These are phyloP conservation scores for Caradrina kadenii DNA, from an alignment of 2,888 invertebrate species.

Conservation along the genomic window DNA sequence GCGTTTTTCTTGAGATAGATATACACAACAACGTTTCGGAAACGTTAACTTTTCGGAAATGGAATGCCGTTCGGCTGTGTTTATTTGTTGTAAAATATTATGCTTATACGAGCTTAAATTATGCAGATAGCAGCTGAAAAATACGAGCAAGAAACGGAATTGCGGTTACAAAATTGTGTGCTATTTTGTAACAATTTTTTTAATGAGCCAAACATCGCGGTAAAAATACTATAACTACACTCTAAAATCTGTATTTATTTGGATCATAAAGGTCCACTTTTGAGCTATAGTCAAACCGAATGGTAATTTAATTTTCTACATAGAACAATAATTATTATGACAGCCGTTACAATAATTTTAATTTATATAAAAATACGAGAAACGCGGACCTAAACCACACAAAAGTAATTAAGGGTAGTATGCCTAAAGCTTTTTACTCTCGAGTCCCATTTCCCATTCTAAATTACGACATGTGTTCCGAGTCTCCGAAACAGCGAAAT, in stretches of 20 bases:
- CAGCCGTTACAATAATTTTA: background rate
- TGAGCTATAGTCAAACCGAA: background rate
- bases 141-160: background rate
- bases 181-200: background rate
- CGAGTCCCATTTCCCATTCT: constrained; percentile 42
- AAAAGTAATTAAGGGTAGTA: constrained; percentile 49
- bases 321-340: background rate
- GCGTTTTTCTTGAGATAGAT: constrained; percentile 57
- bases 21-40: constrained; percentile 32
- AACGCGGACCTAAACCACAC: constrained; percentile 12
- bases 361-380: constrained; percentile 8
- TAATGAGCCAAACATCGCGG: background rate
- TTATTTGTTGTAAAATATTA: constrained; percentile 27
- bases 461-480: constrained; percentile 52
- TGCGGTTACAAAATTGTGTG: background rate
- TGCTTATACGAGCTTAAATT: constrained; percentile 14
- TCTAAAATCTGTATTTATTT: too few species aligned
- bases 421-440: constrained; percentile 42
- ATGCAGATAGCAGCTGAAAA: constrained; percentile 2
- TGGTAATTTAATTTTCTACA: background rate
- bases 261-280: too few species aligned
- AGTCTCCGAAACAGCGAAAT: constrained; percentile 40
- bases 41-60: constrained; percentile 34
- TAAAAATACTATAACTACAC: too few species aligned
- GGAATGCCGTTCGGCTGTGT: constrained; percentile 19